Conservation (phyloP, 92 coral and sea anemone genomes). For the Isaurus tuberculatus region DNA sequence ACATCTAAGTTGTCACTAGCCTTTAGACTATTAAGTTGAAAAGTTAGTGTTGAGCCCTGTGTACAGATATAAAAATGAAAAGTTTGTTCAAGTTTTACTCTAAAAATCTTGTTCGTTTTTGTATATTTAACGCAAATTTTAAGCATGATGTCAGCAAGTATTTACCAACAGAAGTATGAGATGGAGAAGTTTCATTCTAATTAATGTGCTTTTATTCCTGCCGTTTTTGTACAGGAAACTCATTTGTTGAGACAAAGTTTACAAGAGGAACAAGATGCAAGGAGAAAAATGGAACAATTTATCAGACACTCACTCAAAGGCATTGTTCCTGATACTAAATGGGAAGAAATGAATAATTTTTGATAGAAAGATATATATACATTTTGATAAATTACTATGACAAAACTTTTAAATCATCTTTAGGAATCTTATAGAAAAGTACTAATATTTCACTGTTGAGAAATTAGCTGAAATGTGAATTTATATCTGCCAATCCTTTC, state of each 20-base stretch:
- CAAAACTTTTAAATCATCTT: not conserved
- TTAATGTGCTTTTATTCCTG: not conserved
- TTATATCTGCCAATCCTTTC: not conserved
- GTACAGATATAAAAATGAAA: too few species aligned
- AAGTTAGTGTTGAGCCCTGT: too few species aligned
- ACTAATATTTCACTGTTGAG: not conserved
- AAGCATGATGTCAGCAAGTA: too few species aligned
- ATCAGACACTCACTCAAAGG: conserved; percentile 82
- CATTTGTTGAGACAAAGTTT: conserved; percentile 78
- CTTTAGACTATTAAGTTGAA: too few species aligned
- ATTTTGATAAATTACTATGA: conserved; percentile 25
- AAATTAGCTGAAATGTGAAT: not conserved
- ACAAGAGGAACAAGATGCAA: conserved; percentile 81
- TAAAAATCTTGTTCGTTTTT: too few species aligned
- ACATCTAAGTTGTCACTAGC: too few species aligned
- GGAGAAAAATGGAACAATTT: conserved; percentile 90
- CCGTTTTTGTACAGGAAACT: conserved; percentile 71
- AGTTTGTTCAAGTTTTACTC: too few species aligned
- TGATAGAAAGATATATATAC: conserved; percentile 34
- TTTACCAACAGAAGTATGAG: too few species aligned
- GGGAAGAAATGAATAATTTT: conserved; percentile 85
- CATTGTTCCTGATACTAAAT: conserved; percentile 85
- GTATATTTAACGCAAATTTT: too few species aligned
- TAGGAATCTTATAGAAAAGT: not conserved
- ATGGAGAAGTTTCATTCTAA: too few species aligned